Evolutionary conservation across 2,888 invertebrate species (phyloP), one percentile per base, ranked within the genome.

Genomic region (Ormyrus labotus): DNA sequence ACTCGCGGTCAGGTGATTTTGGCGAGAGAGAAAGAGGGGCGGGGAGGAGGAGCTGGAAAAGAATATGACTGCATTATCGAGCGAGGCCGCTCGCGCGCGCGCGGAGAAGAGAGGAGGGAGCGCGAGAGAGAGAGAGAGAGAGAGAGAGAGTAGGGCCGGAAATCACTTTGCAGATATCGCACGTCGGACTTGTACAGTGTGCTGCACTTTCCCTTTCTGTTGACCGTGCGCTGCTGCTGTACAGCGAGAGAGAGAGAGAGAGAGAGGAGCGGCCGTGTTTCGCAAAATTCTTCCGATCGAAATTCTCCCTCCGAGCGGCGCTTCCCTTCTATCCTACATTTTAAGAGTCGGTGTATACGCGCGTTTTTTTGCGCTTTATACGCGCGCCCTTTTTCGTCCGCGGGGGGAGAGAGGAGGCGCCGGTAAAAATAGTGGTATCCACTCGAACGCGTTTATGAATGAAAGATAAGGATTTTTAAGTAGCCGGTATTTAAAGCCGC

Each of bases 181-280:
- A 78, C 81, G 71, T 77, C 75, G 73, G 78, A 80, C 81, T 71
- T 70, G 58, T 64, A 68, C 73, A 10, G 8, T 10, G 1, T 63
- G 48, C 11, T 50, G 72, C 80, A 78, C 82, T 83, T 84, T 84
- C 83, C 80, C 84, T 84, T 81, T 84, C 82, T 51, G 74, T 82
- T 81, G 83, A 83, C 83, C 84, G 83, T 78, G 80, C 74, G 71
- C 79, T 19, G 10, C 53, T 47, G 45, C n/a, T 10, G 34, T 13
- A 7, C 3, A 47, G 5, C 10, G 65, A 3, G 50, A 45, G 8
- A 45, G 48, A 13, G 48, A 34, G 48, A 34, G 6, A 65, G 6
- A 50, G 48, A 11, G 50, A 48, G 45, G 48, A 34, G 9, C 51
- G 57, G 58, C 70, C 73, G 70, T 63, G 69, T 74, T 69, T 68